These are phyloP conservation scores for Pristiophorus japonicus DNA, from an alignment of 2,113 vertebrate species.

Conservation along the genomic window DNA sequence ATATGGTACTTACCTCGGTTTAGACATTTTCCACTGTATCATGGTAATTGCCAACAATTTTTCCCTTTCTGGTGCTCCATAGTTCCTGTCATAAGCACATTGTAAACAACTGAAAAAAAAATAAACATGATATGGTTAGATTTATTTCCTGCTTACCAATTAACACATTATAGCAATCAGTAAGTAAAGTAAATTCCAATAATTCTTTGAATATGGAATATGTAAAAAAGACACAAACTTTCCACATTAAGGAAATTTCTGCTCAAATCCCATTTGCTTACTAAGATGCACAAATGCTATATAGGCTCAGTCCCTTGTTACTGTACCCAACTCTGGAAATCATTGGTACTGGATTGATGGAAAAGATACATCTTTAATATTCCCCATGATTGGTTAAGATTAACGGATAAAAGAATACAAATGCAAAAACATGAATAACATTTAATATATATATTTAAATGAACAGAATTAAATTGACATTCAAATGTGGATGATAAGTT, in stretches of 20 bases:
- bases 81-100: conserved; percentile 55
- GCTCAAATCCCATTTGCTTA: not conserved
- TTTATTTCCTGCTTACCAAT: not conserved
- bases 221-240: not conserved
- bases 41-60: conserved; percentile 48
- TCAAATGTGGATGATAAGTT: not conserved
- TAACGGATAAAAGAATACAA: not conserved
- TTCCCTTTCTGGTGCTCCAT: conserved; percentile 53
- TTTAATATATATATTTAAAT: not conserved
- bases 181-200: not conserved
- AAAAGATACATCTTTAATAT: not conserved
- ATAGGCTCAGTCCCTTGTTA: not conserved
- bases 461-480: not conserved
- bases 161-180: not conserved
- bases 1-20: conserved; percentile 57
- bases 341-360: not conserved
- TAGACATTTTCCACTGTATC: conserved; percentile 58
- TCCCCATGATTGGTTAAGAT: not conserved
- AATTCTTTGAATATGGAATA: not conserved
- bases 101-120: conserved; percentile 54
- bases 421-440: not conserved
- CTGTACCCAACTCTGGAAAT: not conserved
- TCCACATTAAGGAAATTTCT: not conserved
- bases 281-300: not conserved
- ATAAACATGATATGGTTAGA: conserved; percentile 43